Evolutionary conservation across 2,797 vertebrate genomes (phyloP).

Genomic region (Myotis pilosus): DNA sequence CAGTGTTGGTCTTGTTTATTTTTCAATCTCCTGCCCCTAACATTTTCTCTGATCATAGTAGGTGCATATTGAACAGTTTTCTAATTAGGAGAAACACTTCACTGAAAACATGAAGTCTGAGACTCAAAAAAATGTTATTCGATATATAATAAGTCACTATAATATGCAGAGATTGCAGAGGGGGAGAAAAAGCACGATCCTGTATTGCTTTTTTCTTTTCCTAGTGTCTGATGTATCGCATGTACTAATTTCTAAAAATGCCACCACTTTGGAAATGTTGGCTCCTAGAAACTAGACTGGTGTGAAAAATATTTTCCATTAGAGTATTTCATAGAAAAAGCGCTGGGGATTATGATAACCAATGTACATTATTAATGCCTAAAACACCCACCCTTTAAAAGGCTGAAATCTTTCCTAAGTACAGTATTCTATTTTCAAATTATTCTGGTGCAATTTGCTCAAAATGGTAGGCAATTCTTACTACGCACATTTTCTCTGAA

Average conservation of each 20-base stretch:
- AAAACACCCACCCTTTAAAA: not conserved
- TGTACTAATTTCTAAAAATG: slow-evolving; percentile 1
- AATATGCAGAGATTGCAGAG: not conserved
- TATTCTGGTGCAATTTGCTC: slow-evolving; percentile 1
- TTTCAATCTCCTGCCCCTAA: not conserved
- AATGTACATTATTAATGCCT: not conserved
- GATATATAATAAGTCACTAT: not conserved
- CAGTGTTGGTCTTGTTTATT: not conserved
- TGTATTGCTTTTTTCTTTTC: not conserved
- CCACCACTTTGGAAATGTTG: slow-evolving; percentile 35
- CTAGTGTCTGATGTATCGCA: not conserved
- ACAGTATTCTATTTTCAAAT: slow-evolving; percentile 34
- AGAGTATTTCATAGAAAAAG: slow-evolving; percentile 38
- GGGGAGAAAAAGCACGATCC: not conserved
- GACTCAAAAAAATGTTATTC: not conserved
- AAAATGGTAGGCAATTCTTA: slow-evolving; percentile 10
- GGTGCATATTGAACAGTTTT: not conserved
- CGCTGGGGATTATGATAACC: not conserved
- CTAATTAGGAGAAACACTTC: not conserved
- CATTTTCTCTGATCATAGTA: not conserved
- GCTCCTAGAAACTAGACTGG: not conserved
- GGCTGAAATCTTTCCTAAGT: slow-evolving; percentile 18
- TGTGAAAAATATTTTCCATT: slow-evolving; percentile 26
- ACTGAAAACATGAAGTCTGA: not conserved
- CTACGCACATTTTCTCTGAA: not conserved